Percentiles rank a stretch among this genome's conserved stretches.
Conservation (phyloP, 2,797 vertebrate genomes). For the Melanotaenia boesemani region DNA sequence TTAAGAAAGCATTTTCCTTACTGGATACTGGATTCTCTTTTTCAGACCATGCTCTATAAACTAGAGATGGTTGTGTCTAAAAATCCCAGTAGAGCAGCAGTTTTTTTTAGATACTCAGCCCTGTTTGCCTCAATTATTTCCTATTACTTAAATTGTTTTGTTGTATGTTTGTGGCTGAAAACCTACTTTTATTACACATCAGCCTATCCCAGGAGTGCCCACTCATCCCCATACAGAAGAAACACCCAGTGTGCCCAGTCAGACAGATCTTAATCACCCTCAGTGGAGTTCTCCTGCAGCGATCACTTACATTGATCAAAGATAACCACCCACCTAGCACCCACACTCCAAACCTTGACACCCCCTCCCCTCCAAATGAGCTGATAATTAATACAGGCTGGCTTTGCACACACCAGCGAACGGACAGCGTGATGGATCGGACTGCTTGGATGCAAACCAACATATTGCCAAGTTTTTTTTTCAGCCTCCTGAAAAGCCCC, state of each 20-base stretch:
- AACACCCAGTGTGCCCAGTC: conserved; percentile 54
- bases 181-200: background rate
- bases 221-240: conserved; percentile 35
- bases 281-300: conserved; percentile 60
- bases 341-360: conserved; percentile 48
- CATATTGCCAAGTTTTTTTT: conserved; percentile 38
- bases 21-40: too few species aligned
- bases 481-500: conserved; percentile 65
- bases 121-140: background rate
- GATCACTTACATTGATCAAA: conserved; percentile 78
- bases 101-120: too few species aligned
- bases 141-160: background rate
- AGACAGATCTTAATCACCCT: conserved; percentile 73
- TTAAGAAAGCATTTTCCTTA: too few species aligned
- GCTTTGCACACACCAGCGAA: conserved; percentile 82
- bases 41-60: too few species aligned
- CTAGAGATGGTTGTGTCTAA: too few species aligned
- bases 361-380: conserved; percentile 67
- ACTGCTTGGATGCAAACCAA: conserved; percentile 73
- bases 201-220: conserved; percentile 22
- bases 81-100: too few species aligned
- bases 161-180: background rate
- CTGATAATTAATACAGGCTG: conserved; percentile 88
- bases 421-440: conserved; percentile 85
- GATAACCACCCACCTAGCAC: conserved; percentile 47